Evolutionary conservation across 2,113 vertebrate genomes (phyloP).

Genomic region (Archocentrus centrarchus): DNA sequence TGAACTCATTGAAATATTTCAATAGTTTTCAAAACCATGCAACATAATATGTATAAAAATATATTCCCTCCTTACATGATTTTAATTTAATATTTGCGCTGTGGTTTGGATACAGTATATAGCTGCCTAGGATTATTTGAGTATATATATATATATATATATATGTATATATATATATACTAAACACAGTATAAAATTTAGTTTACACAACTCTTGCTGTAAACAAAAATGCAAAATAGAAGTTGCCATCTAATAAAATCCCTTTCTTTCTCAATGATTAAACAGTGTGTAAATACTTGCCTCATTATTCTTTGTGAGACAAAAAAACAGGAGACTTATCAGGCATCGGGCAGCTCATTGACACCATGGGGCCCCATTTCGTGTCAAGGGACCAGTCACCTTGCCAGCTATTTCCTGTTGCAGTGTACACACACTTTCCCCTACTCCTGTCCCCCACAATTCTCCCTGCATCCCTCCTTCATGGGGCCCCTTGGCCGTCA

Average conservation of each 20-base stretch:
- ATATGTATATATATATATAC: background rate
- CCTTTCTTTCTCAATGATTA: background rate
- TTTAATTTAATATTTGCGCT: background rate
- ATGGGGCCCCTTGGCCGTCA: conserved; percentile 63
- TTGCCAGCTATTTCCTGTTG: conserved; percentile 78
- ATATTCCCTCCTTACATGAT: background rate
- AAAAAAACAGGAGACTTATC: conserved; percentile 26
- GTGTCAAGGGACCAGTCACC: conserved; percentile 78
- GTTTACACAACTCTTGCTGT: background rate
- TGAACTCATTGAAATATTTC: no score
- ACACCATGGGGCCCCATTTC: conserved; percentile 52
- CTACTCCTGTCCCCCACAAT: conserved; percentile 69
- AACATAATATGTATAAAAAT: background rate
- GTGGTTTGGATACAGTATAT: background rate
- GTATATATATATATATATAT: background rate
- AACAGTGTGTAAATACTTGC: conserved; percentile 27
- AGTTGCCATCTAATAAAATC: background rate
- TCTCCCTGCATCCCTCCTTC: conserved; percentile 58
- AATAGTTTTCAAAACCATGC: no score
- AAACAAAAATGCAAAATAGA: background rate
- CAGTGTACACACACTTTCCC: conserved; percentile 78
- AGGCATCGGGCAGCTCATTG: conserved; percentile 26
- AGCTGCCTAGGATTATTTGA: background rate
- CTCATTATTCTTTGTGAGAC: conserved; percentile 39
- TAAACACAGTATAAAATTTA: background rate